Evolutionary conservation across 2,888 invertebrate genomes (phyloP).

Genomic region (Sphaeridia pumilis): DNA sequence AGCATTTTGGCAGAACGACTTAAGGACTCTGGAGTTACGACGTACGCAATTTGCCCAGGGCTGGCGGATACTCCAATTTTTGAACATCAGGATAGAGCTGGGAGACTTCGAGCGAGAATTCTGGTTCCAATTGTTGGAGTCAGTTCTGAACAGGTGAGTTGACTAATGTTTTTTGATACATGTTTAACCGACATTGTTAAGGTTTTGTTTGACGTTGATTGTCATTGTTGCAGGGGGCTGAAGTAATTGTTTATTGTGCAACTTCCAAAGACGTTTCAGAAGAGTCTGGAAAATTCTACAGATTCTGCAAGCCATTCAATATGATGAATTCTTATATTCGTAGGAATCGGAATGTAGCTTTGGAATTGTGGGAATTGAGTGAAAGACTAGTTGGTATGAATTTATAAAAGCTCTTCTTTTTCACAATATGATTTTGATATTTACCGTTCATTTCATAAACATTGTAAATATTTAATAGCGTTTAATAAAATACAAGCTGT

Average conservation of each 20-base stretch:
- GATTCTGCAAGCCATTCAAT: not conserved
- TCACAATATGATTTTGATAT: too few species aligned
- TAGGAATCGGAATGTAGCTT: not conserved
- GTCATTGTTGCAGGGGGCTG: conserved; percentile 6
- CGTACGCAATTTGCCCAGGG: not conserved
- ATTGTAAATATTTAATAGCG: too few species aligned
- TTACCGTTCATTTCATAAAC: too few species aligned
- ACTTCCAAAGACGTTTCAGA: conserved; percentile 1
- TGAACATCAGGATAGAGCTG: not conserved
- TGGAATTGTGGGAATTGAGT: conserved; percentile 3
- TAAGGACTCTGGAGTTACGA: not conserved
- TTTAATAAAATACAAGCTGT: too few species aligned
- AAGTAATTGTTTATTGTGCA: conserved; percentile 7
- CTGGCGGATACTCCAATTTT: not conserved
- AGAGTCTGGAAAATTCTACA: conserved; percentile 7
- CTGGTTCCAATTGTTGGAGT: not conserved
- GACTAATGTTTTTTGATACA: conserved; percentile 1
- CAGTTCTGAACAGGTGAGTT: not conserved
- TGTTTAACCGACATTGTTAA: too few species aligned
- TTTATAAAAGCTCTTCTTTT: too few species aligned
- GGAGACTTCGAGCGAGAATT: not conserved
- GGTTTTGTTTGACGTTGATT: too few species aligned
- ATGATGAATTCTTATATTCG: not conserved
- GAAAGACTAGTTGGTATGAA: conserved; percentile 34
- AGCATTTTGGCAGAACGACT: not conserved